phyloP scores from a whole-genome alignment of 1,140 invertebrate species.

The Drosophila tani region DNA sequence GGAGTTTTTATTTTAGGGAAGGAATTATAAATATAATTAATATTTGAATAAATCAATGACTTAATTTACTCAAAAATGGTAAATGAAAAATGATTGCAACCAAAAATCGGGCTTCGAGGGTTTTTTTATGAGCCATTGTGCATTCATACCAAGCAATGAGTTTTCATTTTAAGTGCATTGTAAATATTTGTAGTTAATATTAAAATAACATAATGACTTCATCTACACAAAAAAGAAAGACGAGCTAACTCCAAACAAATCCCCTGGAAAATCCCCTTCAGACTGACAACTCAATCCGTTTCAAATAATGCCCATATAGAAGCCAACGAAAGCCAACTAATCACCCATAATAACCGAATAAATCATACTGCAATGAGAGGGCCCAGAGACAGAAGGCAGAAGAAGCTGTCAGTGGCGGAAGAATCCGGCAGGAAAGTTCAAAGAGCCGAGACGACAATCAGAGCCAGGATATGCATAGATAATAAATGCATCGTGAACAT shows the following conservation, averaged over 20 bases:
- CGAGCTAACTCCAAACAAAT: too few species aligned
- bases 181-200: background rate
- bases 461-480: constrained; percentile 56
- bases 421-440: constrained; percentile 59
- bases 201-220: background rate
- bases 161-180: too few species aligned
- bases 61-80: too few species aligned
- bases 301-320: constrained; percentile 4
- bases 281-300: constrained; percentile 25
- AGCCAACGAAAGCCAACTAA: constrained; percentile 28
- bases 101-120: too few species aligned
- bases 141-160: too few species aligned
- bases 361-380: constrained; percentile 36
- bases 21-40: too few species aligned
- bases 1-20: too few species aligned
- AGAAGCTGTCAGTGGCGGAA: constrained; percentile 23
- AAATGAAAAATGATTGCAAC: too few species aligned
- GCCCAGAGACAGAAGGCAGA: constrained; percentile 27
- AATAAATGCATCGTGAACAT: constrained; percentile 39
- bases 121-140: too few species aligned
- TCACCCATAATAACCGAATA: constrained; percentile 44
- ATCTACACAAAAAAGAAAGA: too few species aligned
- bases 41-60: too few species aligned
- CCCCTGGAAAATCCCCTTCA: background rate
- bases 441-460: constrained; percentile 66